Conservation (phyloP, 2,113 vertebrate species). For the Phycodurus eques region DNA sequence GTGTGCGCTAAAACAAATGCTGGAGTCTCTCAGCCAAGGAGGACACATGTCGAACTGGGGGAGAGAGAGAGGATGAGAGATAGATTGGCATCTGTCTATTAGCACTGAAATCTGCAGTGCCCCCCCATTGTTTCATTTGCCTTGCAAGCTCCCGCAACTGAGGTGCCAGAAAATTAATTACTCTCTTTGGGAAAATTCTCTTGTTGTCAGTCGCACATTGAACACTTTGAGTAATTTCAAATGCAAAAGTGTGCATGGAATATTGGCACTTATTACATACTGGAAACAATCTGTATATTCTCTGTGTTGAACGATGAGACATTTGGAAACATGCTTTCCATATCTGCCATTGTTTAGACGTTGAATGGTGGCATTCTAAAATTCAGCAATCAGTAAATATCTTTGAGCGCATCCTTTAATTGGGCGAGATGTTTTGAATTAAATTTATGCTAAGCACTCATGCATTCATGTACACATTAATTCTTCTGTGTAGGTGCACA, state of each 20-base stretch:
- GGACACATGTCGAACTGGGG: slow-evolving; percentile 61
- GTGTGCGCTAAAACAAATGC: slow-evolving; percentile 66
- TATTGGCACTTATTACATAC: slow-evolving; percentile 46
- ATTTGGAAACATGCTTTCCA: slow-evolving; percentile 23
- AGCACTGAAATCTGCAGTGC: slow-evolving; percentile 35
- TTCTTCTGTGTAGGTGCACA: slow-evolving; percentile 25
- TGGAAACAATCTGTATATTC: slow-evolving; percentile 31
- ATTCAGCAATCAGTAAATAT: slow-evolving; percentile 40
- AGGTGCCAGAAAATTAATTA: slow-evolving; percentile 68
- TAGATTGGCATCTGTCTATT: slow-evolving; percentile 72
- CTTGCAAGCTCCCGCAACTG: slow-evolving; percentile 41
- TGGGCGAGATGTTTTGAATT: slow-evolving; percentile 12
- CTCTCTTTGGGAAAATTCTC: slow-evolving; percentile 67
- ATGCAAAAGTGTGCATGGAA: slow-evolving; percentile 30
- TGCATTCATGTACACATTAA: slow-evolving; percentile 55
- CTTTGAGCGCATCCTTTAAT: slow-evolving; percentile 25
- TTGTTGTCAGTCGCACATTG: slow-evolving; percentile 35
- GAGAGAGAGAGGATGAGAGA: slow-evolving; percentile 19
- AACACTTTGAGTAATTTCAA: slow-evolving; percentile 51
- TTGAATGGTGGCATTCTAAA: slow-evolving; percentile 22
- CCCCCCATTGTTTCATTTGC: slow-evolving; percentile 45
- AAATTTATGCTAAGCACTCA: slow-evolving; percentile 24
- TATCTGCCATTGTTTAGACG: slow-evolving; percentile 49
- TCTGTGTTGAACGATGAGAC: slow-evolving; percentile 39
- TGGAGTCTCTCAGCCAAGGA: slow-evolving; percentile 65